Conservation (phyloP, 1,140 invertebrate species). For the Samia ricini region DNA sequence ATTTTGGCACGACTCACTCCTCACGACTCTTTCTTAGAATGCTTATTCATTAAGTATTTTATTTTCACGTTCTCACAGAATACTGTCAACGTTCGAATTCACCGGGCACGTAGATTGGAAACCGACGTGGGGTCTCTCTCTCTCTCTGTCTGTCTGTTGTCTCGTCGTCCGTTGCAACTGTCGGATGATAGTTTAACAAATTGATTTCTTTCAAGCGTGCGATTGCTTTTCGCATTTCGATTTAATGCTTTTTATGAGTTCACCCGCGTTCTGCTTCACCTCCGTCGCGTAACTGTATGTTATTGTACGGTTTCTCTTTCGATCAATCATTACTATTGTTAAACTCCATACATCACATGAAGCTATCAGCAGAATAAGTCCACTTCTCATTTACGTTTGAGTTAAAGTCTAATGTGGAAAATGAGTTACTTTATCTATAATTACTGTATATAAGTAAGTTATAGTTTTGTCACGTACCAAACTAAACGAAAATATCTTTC, state of each 20-base stretch:
- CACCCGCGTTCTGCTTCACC: background rate
- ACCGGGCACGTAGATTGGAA: background rate
- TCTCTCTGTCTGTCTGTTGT: no score
- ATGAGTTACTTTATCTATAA: no score
- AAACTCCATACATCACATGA: constrained; percentile 22
- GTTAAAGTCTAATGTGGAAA: no score
- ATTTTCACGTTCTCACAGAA: background rate
- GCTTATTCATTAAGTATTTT: constrained; percentile 16
- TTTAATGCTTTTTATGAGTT: constrained; percentile 10
- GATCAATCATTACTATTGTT: constrained; percentile 31
- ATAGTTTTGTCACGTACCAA: no score
- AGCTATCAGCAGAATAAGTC: background rate
- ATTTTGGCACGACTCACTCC: constrained; percentile 26
- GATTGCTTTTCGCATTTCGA: constrained; percentile 6
- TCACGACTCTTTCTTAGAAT: constrained; percentile 16
- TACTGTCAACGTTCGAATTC: background rate
- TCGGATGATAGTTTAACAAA: background rate
- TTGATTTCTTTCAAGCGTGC: constrained; percentile 8
- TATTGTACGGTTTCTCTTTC: constrained; percentile 44
- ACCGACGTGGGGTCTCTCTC: background rate
- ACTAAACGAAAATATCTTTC: constrained; percentile 28
- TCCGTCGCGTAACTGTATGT: constrained; percentile 14
- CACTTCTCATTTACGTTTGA: background rate
- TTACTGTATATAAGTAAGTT: no score
- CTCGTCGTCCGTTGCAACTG: background rate